phyloP scores from a whole-genome alignment of 2,113 vertebrate genomes.

The western clawed frog (Xenopus tropicalis) region UCB_Xtro_10.0 CM004444.2:91419001-91419500 shows the following conservation, averaged over 20 bases:
- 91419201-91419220: neutral
- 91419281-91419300: no score
- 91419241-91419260: neutral
- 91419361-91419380: no score
- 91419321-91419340: no score
- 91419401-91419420: no score
- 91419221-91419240: neutral
- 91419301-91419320: no score
- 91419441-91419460: no score
- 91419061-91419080: neutral
- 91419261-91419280: neutral
- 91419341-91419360: no score
- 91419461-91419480: no score
- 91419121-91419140: neutral
- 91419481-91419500: no score
- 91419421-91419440: no score
- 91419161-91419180: neutral
- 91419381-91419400: no score
- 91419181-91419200: neutral
- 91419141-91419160: no score
- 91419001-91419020: slow-evolving; percentile 5
- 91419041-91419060: slow-evolving; percentile 9
- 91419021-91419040: neutral
- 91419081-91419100: neutral
- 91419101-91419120: neutral